Evolutionary conservation across 2,888 invertebrate species (phyloP).

Genomic region (Lasioglossum morio): DNA sequence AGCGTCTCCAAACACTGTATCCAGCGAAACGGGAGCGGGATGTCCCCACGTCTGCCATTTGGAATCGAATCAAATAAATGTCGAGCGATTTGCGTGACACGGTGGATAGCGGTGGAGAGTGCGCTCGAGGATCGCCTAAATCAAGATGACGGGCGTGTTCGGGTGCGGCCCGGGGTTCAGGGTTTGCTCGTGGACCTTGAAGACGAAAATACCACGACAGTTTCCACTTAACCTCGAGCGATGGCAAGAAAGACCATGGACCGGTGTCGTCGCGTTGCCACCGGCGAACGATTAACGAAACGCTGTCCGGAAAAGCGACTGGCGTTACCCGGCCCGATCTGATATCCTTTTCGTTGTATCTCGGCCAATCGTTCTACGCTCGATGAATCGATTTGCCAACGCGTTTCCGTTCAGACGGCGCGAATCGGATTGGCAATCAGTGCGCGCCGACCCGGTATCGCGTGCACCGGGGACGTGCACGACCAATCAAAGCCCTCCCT

Average conservation of each 20-base stretch:
- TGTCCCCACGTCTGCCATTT: neutral
- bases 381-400: constrained; percentile 61
- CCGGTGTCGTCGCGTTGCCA: neutral
- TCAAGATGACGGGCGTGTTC: neutral
- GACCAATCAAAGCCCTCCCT: constrained; percentile 45
- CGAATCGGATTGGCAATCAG: constrained; percentile 68
- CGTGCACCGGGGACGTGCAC: constrained; percentile 47
- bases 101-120: constrained; percentile 15
- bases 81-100: neutral
- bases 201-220: constrained; percentile 36
- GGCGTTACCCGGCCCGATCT: neutral
- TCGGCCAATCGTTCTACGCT: constrained; percentile 39
- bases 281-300: constrained; percentile 16
- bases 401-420: constrained; percentile 51
- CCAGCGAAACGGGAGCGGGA: neutral
- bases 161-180: neutral
- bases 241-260: neutral
- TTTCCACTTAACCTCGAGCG: neutral
- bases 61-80: constrained; percentile 21
- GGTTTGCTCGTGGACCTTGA: constrained; percentile 12
- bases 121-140: constrained; percentile 18
- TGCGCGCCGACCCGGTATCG: constrained; percentile 50
- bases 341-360: constrained; percentile 48
- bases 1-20: neutral
- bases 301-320: neutral